Conservation (phyloP, 2,888 invertebrate species). For the Glaucopsyche alexis region DNA sequence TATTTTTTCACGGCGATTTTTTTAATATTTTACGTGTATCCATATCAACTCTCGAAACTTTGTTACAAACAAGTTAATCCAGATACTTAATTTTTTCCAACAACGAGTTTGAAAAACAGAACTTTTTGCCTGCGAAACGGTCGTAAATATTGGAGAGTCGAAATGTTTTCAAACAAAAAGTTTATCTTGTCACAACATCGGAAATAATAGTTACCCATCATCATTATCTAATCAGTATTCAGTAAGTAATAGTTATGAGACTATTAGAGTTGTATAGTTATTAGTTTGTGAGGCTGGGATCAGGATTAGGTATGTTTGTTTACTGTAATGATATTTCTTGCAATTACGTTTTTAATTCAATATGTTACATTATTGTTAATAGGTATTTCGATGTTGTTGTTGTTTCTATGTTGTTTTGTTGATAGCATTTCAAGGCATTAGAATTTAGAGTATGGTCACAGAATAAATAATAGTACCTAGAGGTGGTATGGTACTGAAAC, state of each 20-base stretch:
- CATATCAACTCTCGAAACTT: background rate
- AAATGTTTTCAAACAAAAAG: background rate
- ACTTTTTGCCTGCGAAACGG: background rate
- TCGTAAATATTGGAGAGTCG: conserved; percentile 1
- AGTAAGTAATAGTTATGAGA: background rate
- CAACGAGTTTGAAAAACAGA: background rate
- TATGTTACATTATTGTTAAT: too few relatives aligned
- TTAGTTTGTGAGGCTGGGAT: too few relatives aligned
- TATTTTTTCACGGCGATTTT: too few relatives aligned
- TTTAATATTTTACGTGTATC: background rate
- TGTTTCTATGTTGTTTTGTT: too few relatives aligned
- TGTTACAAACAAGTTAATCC: conserved; percentile 16
- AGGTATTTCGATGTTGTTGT: too few relatives aligned
- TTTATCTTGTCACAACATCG: conserved; percentile 15
- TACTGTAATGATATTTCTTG: too few relatives aligned
- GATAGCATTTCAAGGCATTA: too few relatives aligned
- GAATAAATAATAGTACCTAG: too few relatives aligned
- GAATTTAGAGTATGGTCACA: too few relatives aligned
- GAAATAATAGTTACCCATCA: background rate
- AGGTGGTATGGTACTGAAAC: too few relatives aligned
- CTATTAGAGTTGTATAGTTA: background rate
- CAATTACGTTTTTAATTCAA: too few relatives aligned
- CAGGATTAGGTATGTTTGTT: too few relatives aligned
- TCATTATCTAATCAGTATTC: conserved; percentile 10
- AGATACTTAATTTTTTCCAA: conserved; percentile 8